Base-by-base conservation (phyloP, 2,113 vertebrate genomes). In the Oryzias javanicus region DNA sequence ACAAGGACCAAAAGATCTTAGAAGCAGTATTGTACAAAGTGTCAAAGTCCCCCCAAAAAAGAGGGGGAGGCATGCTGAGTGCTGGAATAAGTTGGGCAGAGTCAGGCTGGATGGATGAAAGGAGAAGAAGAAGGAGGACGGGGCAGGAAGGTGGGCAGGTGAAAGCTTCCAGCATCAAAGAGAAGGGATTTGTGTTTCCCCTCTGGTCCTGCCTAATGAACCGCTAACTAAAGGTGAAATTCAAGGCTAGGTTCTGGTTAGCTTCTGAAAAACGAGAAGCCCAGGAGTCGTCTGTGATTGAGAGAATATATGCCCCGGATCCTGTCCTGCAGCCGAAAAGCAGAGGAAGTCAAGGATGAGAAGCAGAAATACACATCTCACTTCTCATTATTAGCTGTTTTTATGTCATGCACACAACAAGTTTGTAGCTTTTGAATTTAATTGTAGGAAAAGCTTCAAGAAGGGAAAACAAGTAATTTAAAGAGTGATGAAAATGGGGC, bases 91-190 rank as follows among this genome's bases (percentile, higher is more conserved):
- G 50, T 10, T 20, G 57, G 29, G 25, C 42, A 22, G 52, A 42
- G 42, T 41, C 20, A 57, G 16, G 42, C 58, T 42, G 1, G 67
- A 25, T n/a, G 54, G 56, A 68, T 55, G 62, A 65, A 48, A 59
- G 47, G 20, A 48, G 48, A 74, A 56, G 4, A 54, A 63, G 42
- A 51, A 64, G 45, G 55, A 49, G 20, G 1, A 22, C 0, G 24
- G 54, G 62, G 66, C 2, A 1, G 60, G 42, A 64, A 73, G 61
- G 71, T 60, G 60, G 60, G 57, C 58, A 76, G 68, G 73, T 73
- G 62, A 71, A 83, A 40, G 29, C 44, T 40, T 54, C 3, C 35
- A 2, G 24, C 71, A 63, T 78, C 54, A 64, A 56, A 70, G 58
- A 42, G 13, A 16, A 22, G 54, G 54, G 69, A 48, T 59, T 41